A percentile compares a stretch with the other conserved stretches of the same genome.
Evolutionary conservation across 2,113 vertebrate genomes (phyloP).

Genomic region (Malurus elegans): DNA sequence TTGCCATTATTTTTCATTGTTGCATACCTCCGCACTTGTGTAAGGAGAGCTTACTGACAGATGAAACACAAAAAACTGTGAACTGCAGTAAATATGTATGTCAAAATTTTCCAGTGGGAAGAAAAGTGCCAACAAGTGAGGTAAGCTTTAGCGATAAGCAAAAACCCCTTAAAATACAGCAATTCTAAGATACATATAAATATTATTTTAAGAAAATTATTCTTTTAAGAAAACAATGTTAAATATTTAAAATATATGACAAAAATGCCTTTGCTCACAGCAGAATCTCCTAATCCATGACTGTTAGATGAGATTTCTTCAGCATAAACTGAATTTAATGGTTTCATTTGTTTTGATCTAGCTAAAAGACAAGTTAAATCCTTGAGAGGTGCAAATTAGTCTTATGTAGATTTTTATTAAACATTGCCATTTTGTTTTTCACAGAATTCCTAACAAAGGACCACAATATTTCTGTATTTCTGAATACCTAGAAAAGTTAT

Average conservation of each 20-base stretch:
- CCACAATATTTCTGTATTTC: not conserved
- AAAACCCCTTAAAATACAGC: not conserved
- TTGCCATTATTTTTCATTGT: constrained; percentile 37
- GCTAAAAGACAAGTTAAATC: not conserved
- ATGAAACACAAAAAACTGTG: constrained; percentile 17
- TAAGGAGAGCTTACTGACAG: constrained; percentile 32
- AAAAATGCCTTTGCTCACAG: not conserved
- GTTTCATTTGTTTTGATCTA: not conserved
- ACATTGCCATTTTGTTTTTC: not conserved
- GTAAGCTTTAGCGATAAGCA: not conserved
- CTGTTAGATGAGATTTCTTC: not conserved
- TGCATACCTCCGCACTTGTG: constrained; percentile 50
- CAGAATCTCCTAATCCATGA: not conserved
- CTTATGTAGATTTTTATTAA: not conserved
- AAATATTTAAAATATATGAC: not conserved
- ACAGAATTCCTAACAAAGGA: not conserved
- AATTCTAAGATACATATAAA: not conserved
- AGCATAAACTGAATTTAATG: not conserved
- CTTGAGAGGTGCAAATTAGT: not conserved
- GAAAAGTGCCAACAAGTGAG: not conserved
- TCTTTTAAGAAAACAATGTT: not conserved
- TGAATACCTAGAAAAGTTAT: not conserved
- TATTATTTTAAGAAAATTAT: not conserved
- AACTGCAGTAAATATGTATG: not conserved
- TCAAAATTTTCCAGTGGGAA: not conserved